Evolutionary conservation across 2,113 vertebrate genomes (phyloP), one percentile per base, ranked within the genome.

Genomic region (Gadus chalcogrammus): DNA sequence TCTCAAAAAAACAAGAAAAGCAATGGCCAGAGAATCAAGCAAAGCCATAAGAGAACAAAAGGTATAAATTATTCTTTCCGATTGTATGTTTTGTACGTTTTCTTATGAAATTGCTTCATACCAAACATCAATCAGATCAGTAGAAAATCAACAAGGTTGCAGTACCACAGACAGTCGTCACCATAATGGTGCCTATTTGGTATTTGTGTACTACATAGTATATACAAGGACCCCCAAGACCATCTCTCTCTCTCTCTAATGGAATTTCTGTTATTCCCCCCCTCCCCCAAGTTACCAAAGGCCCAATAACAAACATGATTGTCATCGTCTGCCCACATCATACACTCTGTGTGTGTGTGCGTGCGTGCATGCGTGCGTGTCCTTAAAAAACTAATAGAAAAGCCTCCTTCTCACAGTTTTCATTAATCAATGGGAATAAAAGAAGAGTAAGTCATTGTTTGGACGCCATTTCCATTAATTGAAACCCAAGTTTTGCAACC

Each of bases 221-320:
- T 48, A 48, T 48, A 35, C 31, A 35, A 35, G 31, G 31, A 4
- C 58, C 5, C 18, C 61, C 61, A 65, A 20, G 61, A 48, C 42
- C 42, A 48, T 9, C 42, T 12, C 42, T 77, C 53, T 74, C 59
- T 24, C 18, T 42, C 56, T 17, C 65, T 48, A 72, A 61, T 83
- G 77, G 85, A 82, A 84, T 82, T 66, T 3, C 67, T 61, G 71
- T 78, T 80, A 72, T 81, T 70, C 69, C 77, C 67, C 65, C 71
- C 69, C n/a, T 66, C 78, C 71, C 74, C 72, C 69, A 79, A 73
- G 76, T 80, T 75, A 71, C 48, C 85, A 82, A 81, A 73, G 53
- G 74, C 69, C 66, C 77, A 72, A 63, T 86, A 89, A 82, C 71
- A 69, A 65, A 68, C 60, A 66, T 42, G 72, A 81, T 82, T 88